These are phyloP conservation scores for Tinea pellionella DNA, from an alignment of 2,888 invertebrate species.

Conservation along the genomic window DNA sequence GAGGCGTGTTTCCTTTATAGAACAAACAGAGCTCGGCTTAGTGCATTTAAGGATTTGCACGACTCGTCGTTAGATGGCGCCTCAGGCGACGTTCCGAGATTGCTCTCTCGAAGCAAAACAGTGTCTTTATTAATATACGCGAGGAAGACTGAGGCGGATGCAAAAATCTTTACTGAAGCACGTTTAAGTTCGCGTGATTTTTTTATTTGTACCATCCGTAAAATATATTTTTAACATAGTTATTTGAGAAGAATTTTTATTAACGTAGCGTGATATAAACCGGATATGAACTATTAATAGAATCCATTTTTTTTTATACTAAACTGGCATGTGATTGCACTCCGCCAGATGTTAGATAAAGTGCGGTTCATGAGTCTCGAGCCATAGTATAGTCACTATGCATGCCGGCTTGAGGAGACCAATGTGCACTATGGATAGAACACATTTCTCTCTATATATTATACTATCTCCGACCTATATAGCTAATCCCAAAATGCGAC, in stretches of 20 bases:
- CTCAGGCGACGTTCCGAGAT: background rate
- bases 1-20: background rate
- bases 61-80: background rate
- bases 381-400: too few species aligned
- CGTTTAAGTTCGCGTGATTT: background rate
- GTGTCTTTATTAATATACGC: background rate
- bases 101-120: background rate
- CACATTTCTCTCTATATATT: too few species aligned
- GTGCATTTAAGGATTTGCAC: conserved; percentile 3
- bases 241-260: background rate
- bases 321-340: too few species aligned
- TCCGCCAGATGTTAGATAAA: too few species aligned
- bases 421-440: too few species aligned
- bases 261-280: background rate
- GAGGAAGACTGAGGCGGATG: background rate
- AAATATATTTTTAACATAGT: background rate
- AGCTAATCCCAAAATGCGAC: too few species aligned
- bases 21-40: background rate
- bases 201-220: background rate
- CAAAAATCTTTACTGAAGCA: background rate
- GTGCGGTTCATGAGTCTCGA: too few species aligned
- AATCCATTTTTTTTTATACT: background rate
- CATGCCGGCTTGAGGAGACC: too few species aligned
- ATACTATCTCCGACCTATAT: too few species aligned
- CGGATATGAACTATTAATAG: background rate